These are phyloP conservation scores for Dolichopus griseipennis DNA, from an alignment of 2,888 invertebrate genomes.

Conservation along the genomic window DNA sequence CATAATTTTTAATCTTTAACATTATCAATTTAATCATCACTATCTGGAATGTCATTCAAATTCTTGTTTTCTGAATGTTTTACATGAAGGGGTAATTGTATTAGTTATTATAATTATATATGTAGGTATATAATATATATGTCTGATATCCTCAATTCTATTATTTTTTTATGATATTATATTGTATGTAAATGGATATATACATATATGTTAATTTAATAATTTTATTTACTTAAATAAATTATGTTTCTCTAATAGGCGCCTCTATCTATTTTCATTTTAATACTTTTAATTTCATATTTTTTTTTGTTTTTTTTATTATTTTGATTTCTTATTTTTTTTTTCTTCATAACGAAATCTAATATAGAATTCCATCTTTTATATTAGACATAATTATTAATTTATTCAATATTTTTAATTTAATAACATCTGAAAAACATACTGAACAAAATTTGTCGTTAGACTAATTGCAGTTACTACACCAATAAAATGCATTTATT, in stretches of 20 bases:
- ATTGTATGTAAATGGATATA: not conserved
- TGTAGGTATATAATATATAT: too few species aligned
- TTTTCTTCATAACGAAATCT: not conserved
- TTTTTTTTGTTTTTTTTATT: not conserved
- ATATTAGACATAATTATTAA: not conserved
- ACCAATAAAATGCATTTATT: too few species aligned
- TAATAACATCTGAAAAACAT: not conserved
- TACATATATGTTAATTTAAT: not conserved
- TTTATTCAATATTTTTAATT: not conserved
- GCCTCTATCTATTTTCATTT: not conserved
- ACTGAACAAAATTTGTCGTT: not conserved
- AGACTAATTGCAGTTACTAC: too few species aligned
- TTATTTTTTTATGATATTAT: too few species aligned
- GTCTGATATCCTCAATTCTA: too few species aligned
- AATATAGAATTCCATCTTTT: not conserved
- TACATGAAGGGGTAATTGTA: too few species aligned
- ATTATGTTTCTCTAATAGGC: not conserved
- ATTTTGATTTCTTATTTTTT: not conserved
- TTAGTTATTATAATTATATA: too few species aligned
- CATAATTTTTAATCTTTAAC: too few species aligned
- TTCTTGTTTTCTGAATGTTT: too few species aligned
- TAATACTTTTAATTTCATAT: not conserved
- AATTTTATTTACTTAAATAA: conserved; percentile 1
- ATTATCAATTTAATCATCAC: too few species aligned
- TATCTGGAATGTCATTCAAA: too few species aligned